Percentiles rank a stretch among this genome's conserved stretches.
phyloP scores from a whole-genome alignment of 2,113 vertebrate species.

The Paradoxurus hermaphroditus region DNA sequence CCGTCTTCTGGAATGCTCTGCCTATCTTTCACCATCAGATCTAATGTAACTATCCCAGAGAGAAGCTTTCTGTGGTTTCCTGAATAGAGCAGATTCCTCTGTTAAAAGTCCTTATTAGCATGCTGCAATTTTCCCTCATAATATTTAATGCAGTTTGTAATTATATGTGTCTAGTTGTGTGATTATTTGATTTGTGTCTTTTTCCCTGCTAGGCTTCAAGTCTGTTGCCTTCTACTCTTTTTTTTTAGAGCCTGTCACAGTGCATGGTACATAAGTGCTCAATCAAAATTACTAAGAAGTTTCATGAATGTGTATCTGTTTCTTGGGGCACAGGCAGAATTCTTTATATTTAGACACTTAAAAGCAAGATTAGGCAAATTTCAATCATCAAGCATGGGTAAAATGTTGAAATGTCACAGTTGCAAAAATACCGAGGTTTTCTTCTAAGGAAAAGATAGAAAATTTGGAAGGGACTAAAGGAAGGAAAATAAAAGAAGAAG shows the following conservation, averaged over 20 bases:
- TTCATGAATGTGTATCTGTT: neutral
- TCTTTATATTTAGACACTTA: neutral
- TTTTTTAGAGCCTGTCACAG: neutral
- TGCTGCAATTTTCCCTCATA: neutral
- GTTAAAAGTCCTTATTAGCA: neutral
- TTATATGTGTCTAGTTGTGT: neutral
- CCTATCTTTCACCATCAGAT: neutral
- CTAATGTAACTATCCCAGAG: neutral
- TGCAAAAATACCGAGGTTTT: neutral
- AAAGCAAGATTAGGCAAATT: neutral
- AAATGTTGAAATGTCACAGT: neutral
- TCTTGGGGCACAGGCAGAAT: neutral
- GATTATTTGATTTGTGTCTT: neutral
- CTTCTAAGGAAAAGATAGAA: neutral
- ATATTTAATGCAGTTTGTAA: neutral
- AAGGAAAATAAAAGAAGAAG: neutral
- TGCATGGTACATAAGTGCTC: neutral
- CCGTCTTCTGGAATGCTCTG: neutral
- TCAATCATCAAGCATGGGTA: neutral
- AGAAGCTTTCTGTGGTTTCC: neutral
- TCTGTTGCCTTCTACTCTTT: neutral
- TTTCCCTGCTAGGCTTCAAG: neutral
- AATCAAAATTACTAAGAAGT: neutral
- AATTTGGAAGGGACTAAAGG: neutral
- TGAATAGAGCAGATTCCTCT: neutral